These are phyloP conservation scores for Antitype chi DNA, from an alignment of 2,888 invertebrate genomes.

Conservation along the genomic window DNA sequence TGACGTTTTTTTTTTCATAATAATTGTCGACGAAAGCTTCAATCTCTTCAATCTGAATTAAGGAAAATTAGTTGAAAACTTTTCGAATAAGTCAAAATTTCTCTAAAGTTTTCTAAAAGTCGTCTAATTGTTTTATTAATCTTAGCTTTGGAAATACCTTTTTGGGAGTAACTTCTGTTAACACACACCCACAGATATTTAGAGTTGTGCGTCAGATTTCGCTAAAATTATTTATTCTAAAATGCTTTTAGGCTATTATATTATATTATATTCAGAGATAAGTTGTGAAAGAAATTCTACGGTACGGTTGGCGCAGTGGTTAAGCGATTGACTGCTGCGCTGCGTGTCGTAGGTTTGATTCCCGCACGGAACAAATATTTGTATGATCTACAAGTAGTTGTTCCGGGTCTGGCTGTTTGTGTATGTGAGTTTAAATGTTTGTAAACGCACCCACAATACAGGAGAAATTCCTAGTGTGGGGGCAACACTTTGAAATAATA, in stretches of 20 bases:
- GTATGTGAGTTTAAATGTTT: too few species aligned
- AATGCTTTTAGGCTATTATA: not conserved
- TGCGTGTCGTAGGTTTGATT: too few species aligned
- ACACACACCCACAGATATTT: conserved; percentile 1
- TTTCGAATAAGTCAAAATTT: conserved; percentile 63
- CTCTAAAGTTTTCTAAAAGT: conserved; percentile 52
- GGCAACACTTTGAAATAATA: not conserved
- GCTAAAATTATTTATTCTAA: too few species aligned
- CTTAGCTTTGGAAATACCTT: conserved; percentile 41
- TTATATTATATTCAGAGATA: not conserved
- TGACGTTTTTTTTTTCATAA: conserved; percentile 53
- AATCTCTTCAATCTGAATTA: conserved; percentile 60
- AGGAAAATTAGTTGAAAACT: conserved; percentile 60
- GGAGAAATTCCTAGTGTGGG: too few species aligned
- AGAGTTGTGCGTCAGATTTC: not conserved
- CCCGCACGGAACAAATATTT: too few species aligned
- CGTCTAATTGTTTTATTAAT: conserved; percentile 62
- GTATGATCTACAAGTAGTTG: too few species aligned
- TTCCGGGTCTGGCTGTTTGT: too few species aligned
- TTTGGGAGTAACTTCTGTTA: conserved; percentile 14
- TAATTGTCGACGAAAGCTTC: conserved; percentile 59
- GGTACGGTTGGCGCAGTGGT: too few species aligned
- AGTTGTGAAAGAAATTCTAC: not conserved
- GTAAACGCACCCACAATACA: too few species aligned
- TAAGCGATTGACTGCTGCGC: too few species aligned